Conservation (phyloP, 2,888 invertebrate genomes). For the Mechanitis messenoides region DNA sequence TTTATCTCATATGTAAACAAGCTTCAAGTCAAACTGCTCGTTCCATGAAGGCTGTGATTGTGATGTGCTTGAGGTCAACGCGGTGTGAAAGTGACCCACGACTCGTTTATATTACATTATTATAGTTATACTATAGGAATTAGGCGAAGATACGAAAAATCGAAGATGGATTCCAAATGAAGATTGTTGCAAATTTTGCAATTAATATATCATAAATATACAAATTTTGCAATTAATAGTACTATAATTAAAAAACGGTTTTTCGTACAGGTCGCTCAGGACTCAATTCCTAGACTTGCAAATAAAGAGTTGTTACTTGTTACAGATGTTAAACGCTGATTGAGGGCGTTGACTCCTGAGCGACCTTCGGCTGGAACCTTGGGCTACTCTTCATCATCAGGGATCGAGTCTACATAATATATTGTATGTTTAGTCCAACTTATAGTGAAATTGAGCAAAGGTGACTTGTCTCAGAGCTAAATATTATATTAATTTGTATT, state of each 20-base stretch:
- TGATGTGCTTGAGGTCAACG: neutral
- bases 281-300: constrained; percentile 43
- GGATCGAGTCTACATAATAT: constrained; percentile 6
- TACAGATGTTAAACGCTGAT: constrained; percentile 73
- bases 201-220: too few species aligned
- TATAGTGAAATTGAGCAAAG: neutral
- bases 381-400: constrained; percentile 11
- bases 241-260: constrained; percentile 16
- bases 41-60: neutral
- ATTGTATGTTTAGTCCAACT: neutral
- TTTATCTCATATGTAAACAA: constrained; percentile 1
- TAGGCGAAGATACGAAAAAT: constrained; percentile 27
- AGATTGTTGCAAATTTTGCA: neutral
- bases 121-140: neutral
- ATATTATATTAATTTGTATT: too few species aligned
- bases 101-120: neutral
- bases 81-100: neutral
- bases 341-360: constrained; percentile 71
- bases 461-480: too few species aligned
- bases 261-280: constrained; percentile 69
- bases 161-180: constrained; percentile 14
- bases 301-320: constrained; percentile 69
- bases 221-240: too few species aligned
- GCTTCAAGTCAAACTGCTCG: neutral
- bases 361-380: constrained; percentile 51